A percentile compares a stretch with the other conserved stretches of the same genome.
These are phyloP conservation scores for Connochaetes taurinus DNA, from an alignment of 2,113 vertebrate genomes.

Conservation along the genomic window DNA sequence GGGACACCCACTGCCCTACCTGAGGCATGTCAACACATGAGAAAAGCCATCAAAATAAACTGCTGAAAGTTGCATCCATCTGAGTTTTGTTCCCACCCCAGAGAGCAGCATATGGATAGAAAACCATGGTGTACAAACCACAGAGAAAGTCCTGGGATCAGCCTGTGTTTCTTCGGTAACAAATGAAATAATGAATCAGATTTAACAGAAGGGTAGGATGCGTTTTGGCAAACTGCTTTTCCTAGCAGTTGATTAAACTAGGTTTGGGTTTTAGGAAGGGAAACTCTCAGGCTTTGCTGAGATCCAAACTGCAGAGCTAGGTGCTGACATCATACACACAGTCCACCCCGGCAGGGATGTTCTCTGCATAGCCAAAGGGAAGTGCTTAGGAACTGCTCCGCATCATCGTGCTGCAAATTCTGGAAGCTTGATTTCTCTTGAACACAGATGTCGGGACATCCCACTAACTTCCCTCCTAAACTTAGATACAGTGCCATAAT, in stretches of 20 bases:
- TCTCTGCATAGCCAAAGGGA: not conserved
- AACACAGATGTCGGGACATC: rapidly evolving
- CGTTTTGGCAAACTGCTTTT: no score
- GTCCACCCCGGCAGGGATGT: rapidly evolving
- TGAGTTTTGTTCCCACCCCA: not conserved
- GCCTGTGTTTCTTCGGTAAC: not conserved
- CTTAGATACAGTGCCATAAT: rapidly evolving
- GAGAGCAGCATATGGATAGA: rapidly evolving
- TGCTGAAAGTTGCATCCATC: not conserved
- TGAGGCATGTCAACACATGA: rapidly evolving
- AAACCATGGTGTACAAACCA: not conserved
- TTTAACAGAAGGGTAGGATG: not conserved
- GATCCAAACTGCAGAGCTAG: no score
- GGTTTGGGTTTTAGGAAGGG: not conserved
- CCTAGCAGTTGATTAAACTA: not conserved
- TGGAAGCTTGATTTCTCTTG: not conserved
- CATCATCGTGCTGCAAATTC: rapidly evolving
- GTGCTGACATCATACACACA: not conserved
- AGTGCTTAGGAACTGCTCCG: rapidly evolving
- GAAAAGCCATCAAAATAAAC: not conserved
- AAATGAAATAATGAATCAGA: rapidly evolving
- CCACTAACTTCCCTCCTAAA: not conserved
- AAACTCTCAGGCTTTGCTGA: not conserved
- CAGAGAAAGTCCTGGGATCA: not conserved
- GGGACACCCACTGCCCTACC: not conserved